Base-by-base conservation (phyloP, 2,888 invertebrate genomes). In the Lepidochitona cinerea region DNA sequence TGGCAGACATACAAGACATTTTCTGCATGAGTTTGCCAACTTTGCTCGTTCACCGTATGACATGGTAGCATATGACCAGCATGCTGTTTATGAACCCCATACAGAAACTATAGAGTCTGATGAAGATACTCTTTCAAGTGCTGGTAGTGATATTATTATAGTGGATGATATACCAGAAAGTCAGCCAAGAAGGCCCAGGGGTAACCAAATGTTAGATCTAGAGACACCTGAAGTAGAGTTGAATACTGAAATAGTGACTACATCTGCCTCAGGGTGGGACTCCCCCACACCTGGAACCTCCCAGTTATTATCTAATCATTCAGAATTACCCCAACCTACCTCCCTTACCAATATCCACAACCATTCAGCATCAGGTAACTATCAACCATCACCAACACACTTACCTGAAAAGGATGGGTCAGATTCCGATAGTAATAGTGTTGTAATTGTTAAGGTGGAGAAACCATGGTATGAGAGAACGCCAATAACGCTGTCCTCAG, bases 41-140 rank as follows among this genome's bases (percentile, higher is more conserved):
- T 98, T 95, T 91, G 96, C 97, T 37, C 93, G 95, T 36, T 96
- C 96, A 14, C 96, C 96, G 0, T 96, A 94, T 89, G 96, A 96
- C 87, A 94, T 97, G 93, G 92, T 94, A 71, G 95, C 95, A n/a
- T 92, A 91, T 81, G 92, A 92, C 81, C 80, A 82, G 36, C 82
- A 85, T 54, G 89, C 88, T 2, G 76, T 84, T 12, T 92, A 92
- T 81, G 81, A 83, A 68, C 79, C 75, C 23, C 68, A 73, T 52
- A 70, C 78, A 14, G 69, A 78, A 12, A 75, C 73, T 18, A 72
- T 78, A 29, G 80, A 82, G 29, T 79, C 81, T 67, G 81, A 72
- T 33, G 73, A 73, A 52, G 75, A 1, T 54, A 32, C 4, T 73
- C 72, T n/a, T 71, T 35, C 53, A 49, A 83, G 75, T 79, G 75